Evolutionary conservation across 2,113 vertebrate genomes (phyloP).

Genomic region (Herpetotheres cachinnans): DNA sequence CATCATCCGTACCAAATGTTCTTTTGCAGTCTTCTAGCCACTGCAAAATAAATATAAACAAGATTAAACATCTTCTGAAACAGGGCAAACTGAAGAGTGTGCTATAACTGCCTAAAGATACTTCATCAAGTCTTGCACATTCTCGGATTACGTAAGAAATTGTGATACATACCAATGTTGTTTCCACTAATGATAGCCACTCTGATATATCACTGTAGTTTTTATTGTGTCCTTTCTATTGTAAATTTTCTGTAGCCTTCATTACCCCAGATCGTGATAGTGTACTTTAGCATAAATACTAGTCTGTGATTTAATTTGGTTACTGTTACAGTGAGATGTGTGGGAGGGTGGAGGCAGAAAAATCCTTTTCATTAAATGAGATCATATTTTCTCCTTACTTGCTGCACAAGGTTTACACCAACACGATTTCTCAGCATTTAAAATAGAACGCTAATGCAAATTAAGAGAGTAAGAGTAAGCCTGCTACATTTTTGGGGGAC

Average conservation of each 20-base stretch:
- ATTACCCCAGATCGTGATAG: neutral
- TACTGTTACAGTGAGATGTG: neutral
- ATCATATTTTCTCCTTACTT: neutral
- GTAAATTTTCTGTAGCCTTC: neutral
- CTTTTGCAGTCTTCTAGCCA: constrained; percentile 96
- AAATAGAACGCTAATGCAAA: neutral
- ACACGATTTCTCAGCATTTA: neutral
- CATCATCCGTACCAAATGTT: constrained; percentile 89
- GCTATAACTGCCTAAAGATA: neutral
- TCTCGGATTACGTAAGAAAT: rapidly evolving
- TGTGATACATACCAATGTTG: neutral
- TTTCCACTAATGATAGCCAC: neutral
- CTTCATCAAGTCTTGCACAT: neutral
- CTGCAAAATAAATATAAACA: constrained; percentile 68
- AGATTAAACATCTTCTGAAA: neutral
- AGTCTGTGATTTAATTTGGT: neutral
- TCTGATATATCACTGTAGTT: neutral
- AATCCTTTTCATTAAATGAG: neutral
- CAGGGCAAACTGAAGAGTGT: neutral
- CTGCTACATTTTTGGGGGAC: neutral
- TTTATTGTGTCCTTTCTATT: neutral
- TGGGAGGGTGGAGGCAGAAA: neutral
- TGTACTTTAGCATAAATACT: neutral
- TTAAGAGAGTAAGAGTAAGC: neutral
- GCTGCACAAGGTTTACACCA: neutral